Percentiles rank a stretch among this genome's conserved stretches.
Conservation (phyloP, 2,797 vertebrate genomes). For the Petrocephalus sullivani region DNA sequence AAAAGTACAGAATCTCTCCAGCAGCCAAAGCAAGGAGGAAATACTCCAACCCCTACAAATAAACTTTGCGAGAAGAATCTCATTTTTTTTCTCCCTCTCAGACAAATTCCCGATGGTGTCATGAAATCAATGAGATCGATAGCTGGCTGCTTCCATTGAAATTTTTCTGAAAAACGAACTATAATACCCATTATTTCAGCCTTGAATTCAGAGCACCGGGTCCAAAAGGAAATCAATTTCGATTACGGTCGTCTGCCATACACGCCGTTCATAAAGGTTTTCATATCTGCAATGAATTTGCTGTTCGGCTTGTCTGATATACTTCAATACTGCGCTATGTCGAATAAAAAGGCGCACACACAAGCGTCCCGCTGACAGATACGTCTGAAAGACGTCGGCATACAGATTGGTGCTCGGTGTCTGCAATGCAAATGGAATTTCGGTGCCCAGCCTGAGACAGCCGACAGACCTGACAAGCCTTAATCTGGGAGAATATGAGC, state of each 20-base stretch:
- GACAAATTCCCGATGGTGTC: constrained; percentile 1
- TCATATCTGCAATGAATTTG: background rate
- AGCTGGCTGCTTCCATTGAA: background rate
- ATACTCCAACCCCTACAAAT: background rate
- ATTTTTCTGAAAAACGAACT: background rate
- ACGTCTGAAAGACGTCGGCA: background rate
- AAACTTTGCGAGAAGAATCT: background rate
- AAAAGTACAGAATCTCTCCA: too few species aligned
- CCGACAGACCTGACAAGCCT: background rate
- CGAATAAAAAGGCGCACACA: background rate
- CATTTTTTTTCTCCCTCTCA: background rate
- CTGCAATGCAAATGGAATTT: background rate
- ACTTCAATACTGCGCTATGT: background rate
- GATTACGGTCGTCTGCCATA: background rate
- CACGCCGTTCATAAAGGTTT: background rate
- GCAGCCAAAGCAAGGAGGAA: background rate
- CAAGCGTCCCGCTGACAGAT: background rate
- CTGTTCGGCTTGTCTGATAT: background rate
- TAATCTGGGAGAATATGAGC: background rate
- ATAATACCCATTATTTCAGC: background rate
- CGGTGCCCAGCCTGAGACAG: background rate
- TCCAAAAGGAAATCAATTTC: constrained; percentile 10
- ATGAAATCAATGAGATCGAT: constrained; percentile 10
- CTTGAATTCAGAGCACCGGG: background rate
- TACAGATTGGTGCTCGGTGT: background rate